Evolutionary conservation across 1,140 invertebrate species (phyloP), one percentile per base, ranked within the genome.

Genomic region (Drosophila chauvacae): DNA sequence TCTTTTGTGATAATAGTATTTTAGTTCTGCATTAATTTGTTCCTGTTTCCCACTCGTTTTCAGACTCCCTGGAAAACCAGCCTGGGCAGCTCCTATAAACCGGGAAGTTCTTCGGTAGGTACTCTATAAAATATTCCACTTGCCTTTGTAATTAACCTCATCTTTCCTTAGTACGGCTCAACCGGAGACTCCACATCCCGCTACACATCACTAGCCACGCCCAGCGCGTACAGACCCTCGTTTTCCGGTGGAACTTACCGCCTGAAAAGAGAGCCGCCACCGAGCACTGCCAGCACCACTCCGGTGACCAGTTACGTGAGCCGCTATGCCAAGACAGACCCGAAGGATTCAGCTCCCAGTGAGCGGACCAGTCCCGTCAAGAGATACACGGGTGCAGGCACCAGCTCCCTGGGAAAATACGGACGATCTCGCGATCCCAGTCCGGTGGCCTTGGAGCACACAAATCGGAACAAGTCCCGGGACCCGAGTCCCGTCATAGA

Each of bases 171-270:
- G 91, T 92, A 92, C 28, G 80, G 85, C 3, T 58, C 82, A 2
- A 72, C 87, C 2, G 77, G 77, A 13, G 91, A 92, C 47, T 55
- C 81, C 42, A 85, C 72, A 6, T 74, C 91, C 16, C 84, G 91
- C 2, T 92, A 91, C 47, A 83, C 53, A 4, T 91, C 91, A 6
- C 55, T 92, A 48, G 64, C 85, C 64, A 80, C 91, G 23, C 92
- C 92, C 13, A 90, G 80, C 33, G 66, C 90, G 37, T 92, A 91
- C 62, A 81, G 92, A 39, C 92, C 92, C 0, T 92, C 91, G 2
- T 92, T 92, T 66, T 91, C 92, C 0, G 87, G 91, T 2, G 92
- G 92, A 7, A 92, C 92, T 0, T 92, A 92, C 73, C 91, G 91
- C 37, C 64, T 90, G 4, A 90, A 91, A 57, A 81, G 91, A 14